Base-by-base conservation (phyloP, 2,797 vertebrate species). In the Alcedo atthis region DNA sequence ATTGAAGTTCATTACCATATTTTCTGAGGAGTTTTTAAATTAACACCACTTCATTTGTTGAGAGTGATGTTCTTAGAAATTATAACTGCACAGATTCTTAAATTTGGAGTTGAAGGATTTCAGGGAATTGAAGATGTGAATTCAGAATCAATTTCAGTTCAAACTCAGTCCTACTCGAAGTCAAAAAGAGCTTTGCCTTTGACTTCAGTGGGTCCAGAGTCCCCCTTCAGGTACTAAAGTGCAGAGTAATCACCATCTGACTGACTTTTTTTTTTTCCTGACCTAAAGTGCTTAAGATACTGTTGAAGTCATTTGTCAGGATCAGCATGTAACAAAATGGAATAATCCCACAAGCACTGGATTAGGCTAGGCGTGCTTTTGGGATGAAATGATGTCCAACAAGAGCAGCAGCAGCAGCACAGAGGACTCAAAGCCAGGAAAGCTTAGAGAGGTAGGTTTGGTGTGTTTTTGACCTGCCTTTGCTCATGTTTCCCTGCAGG, bases 261-360 rank as follows among this genome's bases (percentile, higher is more conserved):
- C 53, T 0, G 18, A 8, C 8, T 16, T 46, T 40, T n/a, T 45
- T 32, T 18, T 48, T 66, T 62, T 32, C 22, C 4, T 81, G 68
- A 73, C 58, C 33, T 68, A 66, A 76, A 76, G 49, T 28, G 1
- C 81, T 80, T 87, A 79, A 85, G 59, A 53, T 69, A 45, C 15
- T 62, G 69, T 73, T 74, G 53, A 81, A 95, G 55, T 73, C 10
- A 75, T 92, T 83, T 89, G 33, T 84, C 49, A 81, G 62, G 33
- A 53, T 83, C 80, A 90, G 75, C 83, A 68, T 35, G 54, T 57
- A 85, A 89, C 28, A 82, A 85, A 83, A 68, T 75, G 68, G 61
- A 87, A 69, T 86, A 90, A 92, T 88, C 83, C 46, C 63, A 24
- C n/a, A 30, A 78, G 12, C 61, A 80, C 42, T 40, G 33, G 53